Conservation (phyloP, 2,113 vertebrate species). For the Ginglymostoma cirratum region DNA sequence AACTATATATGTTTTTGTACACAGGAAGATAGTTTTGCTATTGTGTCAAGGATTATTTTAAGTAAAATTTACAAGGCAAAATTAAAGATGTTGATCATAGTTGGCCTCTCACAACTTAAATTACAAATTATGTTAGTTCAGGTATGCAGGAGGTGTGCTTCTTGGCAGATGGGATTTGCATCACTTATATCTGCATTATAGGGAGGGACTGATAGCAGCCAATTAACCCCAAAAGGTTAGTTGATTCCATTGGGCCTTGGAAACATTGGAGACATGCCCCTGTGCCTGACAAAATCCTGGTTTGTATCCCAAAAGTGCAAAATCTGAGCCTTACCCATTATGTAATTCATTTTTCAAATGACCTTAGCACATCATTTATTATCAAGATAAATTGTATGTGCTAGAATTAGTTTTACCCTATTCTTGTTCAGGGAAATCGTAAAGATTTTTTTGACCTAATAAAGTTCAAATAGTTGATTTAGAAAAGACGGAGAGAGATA, state of each 20-base stretch:
- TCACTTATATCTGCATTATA: not conserved
- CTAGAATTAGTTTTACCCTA: not conserved
- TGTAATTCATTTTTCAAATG: not conserved
- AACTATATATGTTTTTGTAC: not conserved
- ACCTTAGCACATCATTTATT: not conserved
- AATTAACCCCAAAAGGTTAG: not conserved
- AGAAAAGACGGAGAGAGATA: not conserved
- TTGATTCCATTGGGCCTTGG: not conserved
- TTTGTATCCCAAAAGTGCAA: not conserved
- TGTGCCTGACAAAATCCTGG: not conserved
- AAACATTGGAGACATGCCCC: not conserved
- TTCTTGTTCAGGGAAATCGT: no score
- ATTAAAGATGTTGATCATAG: not conserved
- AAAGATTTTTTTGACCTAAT: not conserved
- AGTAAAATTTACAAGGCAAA: not conserved
- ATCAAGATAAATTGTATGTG: not conserved
- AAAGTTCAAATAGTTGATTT: not conserved
- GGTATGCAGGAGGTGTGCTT: not conserved
- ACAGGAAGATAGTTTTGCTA: not conserved
- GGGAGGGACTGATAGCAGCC: no score
- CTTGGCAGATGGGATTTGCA: not conserved
- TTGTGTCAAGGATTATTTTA: not conserved
- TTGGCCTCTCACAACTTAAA: no score
- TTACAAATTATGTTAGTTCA: not conserved
- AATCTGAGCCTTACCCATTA: not conserved